Conservation (phyloP, 2,797 vertebrate species). For the Neosilurus hyrtlii region DNA sequence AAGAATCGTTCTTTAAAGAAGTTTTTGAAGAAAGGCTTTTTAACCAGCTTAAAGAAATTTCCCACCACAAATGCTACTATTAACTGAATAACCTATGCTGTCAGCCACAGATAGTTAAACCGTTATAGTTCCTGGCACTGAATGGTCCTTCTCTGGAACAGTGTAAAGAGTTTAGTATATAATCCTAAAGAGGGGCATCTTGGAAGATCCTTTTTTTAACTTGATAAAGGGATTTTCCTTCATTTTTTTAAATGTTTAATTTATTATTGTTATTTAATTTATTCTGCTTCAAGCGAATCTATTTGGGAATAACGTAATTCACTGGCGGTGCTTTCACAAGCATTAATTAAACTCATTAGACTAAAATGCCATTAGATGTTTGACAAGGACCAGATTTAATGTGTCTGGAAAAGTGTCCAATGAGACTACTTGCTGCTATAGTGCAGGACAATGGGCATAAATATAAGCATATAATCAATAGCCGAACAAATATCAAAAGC, state of each 20-base stretch:
- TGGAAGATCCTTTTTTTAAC: neutral
- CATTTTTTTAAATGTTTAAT: neutral
- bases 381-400: constrained; percentile 29
- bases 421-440: constrained; percentile 1
- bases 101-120: neutral
- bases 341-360: constrained; percentile 23
- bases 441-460: constrained; percentile 7
- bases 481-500: constrained; percentile 14
- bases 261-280: neutral
- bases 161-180: neutral
- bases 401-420: constrained; percentile 16
- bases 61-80: neutral
- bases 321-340: constrained; percentile 5
- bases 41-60: neutral
- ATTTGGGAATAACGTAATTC: constrained; percentile 14
- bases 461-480: constrained; percentile 16
- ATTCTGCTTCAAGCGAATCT: neutral
- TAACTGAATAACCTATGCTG: neutral
- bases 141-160: neutral
- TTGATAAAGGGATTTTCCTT: neutral
- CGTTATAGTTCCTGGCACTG: neutral
- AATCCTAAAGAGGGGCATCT: neutral
- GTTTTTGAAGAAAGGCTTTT: neutral
- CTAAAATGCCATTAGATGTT: constrained; percentile 7
- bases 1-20: neutral